phyloP scores from a whole-genome alignment of 2,113 vertebrate genomes.

The Sterna hirundo region DNA sequence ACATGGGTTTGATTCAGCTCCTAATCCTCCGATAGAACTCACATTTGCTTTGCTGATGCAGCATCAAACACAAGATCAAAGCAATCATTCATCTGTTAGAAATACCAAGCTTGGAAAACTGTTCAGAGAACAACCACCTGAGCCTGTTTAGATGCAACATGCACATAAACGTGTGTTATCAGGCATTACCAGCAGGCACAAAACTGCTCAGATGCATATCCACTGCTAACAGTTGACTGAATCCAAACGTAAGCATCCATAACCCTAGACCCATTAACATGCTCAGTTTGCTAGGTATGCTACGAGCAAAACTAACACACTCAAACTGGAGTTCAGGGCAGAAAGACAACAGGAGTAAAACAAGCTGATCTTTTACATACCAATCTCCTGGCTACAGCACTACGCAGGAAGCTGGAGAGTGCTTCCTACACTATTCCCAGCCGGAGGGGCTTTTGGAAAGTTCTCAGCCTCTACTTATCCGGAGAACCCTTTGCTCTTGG shows the following conservation, averaged over 20 bases:
- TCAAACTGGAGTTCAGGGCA: background rate
- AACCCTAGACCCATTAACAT: background rate
- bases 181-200: background rate
- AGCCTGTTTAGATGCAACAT: background rate
- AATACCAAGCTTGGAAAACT: background rate
- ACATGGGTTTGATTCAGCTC: background rate
- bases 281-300: background rate
- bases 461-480: background rate
- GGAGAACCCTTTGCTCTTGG: background rate
- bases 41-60: background rate
- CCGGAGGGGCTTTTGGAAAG: background rate
- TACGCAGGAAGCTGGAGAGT: accelerated
- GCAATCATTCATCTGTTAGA: background rate
- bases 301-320: background rate
- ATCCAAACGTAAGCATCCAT: background rate
- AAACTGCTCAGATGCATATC: background rate
- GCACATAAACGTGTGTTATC: accelerated
- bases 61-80: background rate
- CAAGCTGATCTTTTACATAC: background rate
- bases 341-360: background rate
- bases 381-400: too few relatives aligned
- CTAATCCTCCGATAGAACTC: background rate
- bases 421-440: background rate
- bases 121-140: background rate
- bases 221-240: background rate